Percentiles rank a stretch among this genome's conserved stretches.
Conservation (phyloP, 2,888 invertebrate species). For the Didymodactylos carnosus region DNA sequence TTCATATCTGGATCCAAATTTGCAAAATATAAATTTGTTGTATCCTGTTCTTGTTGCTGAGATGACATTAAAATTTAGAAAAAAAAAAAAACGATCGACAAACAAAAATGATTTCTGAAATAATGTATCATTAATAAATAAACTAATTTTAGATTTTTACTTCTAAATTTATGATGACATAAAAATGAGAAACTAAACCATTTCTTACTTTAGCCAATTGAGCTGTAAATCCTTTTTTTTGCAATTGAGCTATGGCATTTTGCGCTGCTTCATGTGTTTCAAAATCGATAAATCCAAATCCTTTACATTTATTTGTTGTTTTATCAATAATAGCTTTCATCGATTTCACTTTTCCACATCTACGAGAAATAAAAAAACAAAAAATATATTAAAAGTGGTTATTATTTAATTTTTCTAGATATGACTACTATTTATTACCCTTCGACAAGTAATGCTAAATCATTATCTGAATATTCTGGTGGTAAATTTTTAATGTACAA, state of each 20-base stretch:
- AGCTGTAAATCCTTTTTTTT: conserved; percentile 90
- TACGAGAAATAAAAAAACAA: conserved; percentile 34
- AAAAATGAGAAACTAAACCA: too few species aligned
- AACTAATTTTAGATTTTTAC: too few species aligned
- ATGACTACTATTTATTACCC: background rate
- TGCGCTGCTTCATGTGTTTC: conserved; percentile 85
- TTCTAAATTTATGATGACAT: too few species aligned
- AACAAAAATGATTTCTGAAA: background rate
- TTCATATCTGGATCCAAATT: conserved; percentile 46
- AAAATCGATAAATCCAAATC: conserved; percentile 99
- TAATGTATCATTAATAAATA: background rate
- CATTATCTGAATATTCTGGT: background rate
- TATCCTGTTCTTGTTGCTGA: conserved; percentile 63
- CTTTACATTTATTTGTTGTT: conserved; percentile 98
- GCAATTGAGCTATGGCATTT: conserved; percentile 84
- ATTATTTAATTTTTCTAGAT: background rate
- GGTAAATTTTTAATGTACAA: background rate
- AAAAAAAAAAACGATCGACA: background rate
- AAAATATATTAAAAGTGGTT: background rate
- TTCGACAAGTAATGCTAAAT: background rate
- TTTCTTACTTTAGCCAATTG: conserved; percentile 92
- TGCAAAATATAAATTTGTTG: conserved; percentile 94
- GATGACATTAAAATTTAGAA: background rate
- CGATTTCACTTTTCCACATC: conserved; percentile 92
- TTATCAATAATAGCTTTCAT: conserved; percentile 99